phyloP scores from a whole-genome alignment of 2,888 invertebrate genomes.

The Globia sparganii region DNA sequence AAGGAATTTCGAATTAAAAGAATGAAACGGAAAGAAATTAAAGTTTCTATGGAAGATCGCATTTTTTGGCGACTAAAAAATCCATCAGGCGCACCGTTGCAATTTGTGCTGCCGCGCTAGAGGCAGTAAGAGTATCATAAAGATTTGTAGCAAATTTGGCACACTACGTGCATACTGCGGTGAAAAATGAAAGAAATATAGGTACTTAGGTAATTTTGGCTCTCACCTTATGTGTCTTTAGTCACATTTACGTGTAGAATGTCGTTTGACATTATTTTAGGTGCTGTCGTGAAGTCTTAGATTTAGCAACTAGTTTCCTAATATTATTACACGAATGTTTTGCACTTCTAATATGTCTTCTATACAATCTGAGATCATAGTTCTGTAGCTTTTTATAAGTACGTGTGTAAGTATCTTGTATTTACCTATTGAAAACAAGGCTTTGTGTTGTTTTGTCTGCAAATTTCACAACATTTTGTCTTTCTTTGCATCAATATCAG shows the following conservation, averaged over 20 bases:
- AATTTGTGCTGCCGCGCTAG: too few species aligned
- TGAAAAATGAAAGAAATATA: slow-evolving; percentile 20
- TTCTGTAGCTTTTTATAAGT: background rate
- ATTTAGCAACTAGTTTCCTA: background rate
- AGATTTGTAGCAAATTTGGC: slow-evolving; percentile 41
- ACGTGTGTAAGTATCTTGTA: background rate
- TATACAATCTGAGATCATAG: background rate
- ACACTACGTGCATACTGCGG: background rate
- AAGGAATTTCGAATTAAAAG: too few species aligned
- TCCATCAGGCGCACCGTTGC: too few species aligned
- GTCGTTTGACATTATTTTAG: slow-evolving; percentile 17
- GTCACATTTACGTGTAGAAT: slow-evolving; percentile 2
- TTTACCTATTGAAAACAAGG: background rate
- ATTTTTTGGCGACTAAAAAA: too few species aligned
- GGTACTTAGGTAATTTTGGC: slow-evolving; percentile 28
- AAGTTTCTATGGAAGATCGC: too few species aligned
- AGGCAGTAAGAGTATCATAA: background rate
- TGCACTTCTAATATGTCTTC: background rate
- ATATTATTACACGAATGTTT: slow-evolving; percentile 8
- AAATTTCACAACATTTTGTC: background rate
- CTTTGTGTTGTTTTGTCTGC: background rate
- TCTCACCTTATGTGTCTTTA: slow-evolving; percentile 5
- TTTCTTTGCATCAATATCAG: background rate
- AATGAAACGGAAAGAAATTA: background rate
- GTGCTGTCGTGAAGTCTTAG: background rate